A percentile compares a stretch with the other conserved stretches of the same genome.
phyloP scores from a whole-genome alignment of 92 coral and sea anemone species.

The Anthopleura xanthogrammica region DNA sequence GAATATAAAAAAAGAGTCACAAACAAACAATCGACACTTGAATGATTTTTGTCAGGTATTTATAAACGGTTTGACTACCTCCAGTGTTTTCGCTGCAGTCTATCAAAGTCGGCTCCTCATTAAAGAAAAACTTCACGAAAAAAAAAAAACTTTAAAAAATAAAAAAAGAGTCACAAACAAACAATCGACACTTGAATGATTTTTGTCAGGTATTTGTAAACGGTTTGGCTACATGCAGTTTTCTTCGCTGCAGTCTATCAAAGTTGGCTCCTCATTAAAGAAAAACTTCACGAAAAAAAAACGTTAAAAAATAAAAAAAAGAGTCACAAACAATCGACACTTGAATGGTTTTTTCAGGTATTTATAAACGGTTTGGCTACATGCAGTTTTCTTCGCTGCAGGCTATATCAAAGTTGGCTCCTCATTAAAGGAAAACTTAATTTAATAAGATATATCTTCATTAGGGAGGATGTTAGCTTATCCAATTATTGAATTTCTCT shows the following conservation, averaged over 20 bases:
- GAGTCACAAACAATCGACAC: neutral
- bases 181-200: neutral
- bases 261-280: neutral
- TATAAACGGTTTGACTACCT: neutral
- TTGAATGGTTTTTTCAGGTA: neutral
- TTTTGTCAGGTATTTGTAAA: neutral
- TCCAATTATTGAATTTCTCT: neutral
- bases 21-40: neutral
- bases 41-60: neutral
- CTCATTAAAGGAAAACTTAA: neutral
- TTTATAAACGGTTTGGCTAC: neutral
- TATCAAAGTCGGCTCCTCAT: neutral
- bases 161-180: neutral
- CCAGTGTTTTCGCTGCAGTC: neutral
- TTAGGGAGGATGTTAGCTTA: neutral
- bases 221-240: neutral
- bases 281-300: neutral
- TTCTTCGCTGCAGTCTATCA: neutral
- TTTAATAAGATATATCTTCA: neutral
- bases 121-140: neutral
- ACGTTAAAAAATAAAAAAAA: neutral
- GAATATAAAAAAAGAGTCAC: neutral
- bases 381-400: neutral
- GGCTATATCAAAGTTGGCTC: neutral
- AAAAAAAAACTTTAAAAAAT: neutral